Conservation (phyloP, 2,113 vertebrate genomes). For the Daubentonia madagascariensis region DNA sequence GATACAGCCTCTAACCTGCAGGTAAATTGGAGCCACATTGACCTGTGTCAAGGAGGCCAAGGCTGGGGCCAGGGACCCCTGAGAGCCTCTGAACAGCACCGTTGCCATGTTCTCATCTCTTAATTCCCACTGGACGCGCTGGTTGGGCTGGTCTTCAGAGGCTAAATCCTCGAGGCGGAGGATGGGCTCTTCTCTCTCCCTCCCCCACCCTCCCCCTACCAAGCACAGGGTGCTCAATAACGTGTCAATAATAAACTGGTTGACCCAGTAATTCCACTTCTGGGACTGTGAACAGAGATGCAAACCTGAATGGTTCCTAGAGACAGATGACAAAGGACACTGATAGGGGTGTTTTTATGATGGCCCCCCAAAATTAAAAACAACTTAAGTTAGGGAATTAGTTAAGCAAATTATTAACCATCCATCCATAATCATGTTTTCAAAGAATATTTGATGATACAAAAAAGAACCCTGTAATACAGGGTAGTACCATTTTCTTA, state of each 20-base stretch:
- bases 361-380: background rate
- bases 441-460: background rate
- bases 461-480: background rate
- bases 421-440: background rate
- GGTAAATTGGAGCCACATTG: background rate
- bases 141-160: background rate
- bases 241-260: slow-evolving; percentile 55
- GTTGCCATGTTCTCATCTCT: background rate
- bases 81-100: too few relatives aligned
- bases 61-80: background rate
- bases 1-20: background rate
- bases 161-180: too few relatives aligned
- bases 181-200: background rate
- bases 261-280: slow-evolving; percentile 53
- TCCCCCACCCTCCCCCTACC: background rate
- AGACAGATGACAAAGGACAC: background rate
- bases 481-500: background rate
- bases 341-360: background rate
- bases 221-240: background rate
- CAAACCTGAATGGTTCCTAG: background rate
- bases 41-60: background rate
- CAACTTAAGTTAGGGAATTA: background rate
- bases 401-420: background rate
- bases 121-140: background rate
- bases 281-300: background rate